Conservation (phyloP, 2,797 vertebrate species). For the Chanos chanos region DNA sequence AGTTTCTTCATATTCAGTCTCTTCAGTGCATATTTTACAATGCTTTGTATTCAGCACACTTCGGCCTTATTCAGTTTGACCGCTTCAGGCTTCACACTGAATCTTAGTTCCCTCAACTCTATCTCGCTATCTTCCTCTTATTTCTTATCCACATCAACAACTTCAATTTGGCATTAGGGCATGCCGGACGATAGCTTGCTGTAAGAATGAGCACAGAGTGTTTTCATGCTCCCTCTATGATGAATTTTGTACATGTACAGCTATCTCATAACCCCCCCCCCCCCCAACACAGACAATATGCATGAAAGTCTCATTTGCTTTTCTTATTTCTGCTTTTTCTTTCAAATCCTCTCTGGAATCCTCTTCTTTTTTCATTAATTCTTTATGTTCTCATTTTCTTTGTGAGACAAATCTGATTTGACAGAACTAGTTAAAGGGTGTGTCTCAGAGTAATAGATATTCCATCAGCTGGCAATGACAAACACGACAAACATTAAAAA, state of each 20-base stretch:
- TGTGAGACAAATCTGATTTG: constrained; percentile 45
- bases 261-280: too few relatives aligned
- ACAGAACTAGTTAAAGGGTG: constrained; percentile 37
- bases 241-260: too few relatives aligned
- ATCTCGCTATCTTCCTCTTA: constrained; percentile 5
- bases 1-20: too few relatives aligned
- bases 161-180: too few relatives aligned
- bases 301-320: constrained; percentile 30
- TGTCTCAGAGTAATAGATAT: constrained; percentile 20
- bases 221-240: too few relatives aligned
- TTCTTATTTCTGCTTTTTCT: constrained; percentile 28
- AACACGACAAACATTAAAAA: constrained; percentile 33
- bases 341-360: neutral
- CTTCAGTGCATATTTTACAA: too few relatives aligned
- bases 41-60: too few relatives aligned
- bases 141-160: constrained; percentile 1
- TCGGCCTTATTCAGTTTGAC: constrained; percentile 10
- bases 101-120: constrained; percentile 26
- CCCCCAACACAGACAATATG: too few relatives aligned
- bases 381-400: constrained; percentile 18
- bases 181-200: too few relatives aligned
- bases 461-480: constrained; percentile 32
- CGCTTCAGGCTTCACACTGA: neutral
- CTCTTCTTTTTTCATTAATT: constrained; percentile 36
- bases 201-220: too few relatives aligned